These are phyloP conservation scores for Polietes domitor DNA, from an alignment of 2,888 invertebrate genomes.

Conservation along the genomic window DNA sequence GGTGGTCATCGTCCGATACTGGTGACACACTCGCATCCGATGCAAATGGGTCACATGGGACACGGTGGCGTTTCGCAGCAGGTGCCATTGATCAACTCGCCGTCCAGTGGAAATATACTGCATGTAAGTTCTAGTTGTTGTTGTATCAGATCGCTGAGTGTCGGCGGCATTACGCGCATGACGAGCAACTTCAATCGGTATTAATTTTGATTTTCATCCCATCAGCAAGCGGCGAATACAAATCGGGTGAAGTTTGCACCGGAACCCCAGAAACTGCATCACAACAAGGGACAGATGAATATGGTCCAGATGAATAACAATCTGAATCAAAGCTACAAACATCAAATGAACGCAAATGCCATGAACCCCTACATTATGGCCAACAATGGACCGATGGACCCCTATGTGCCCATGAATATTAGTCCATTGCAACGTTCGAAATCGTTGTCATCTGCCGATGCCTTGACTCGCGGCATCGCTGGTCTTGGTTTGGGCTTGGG, in stretches of 20 bases:
- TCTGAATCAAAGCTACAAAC: constrained; percentile 69
- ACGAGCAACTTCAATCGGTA: background rate
- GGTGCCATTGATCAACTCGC: constrained; percentile 83
- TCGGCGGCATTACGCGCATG: too few species aligned
- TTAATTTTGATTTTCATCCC: constrained; percentile 26
- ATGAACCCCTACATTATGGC: constrained; percentile 68
- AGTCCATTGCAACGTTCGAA: constrained; percentile 88
- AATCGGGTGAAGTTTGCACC: constrained; percentile 81
- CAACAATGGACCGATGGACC: constrained; percentile 71
- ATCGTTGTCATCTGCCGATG: constrained; percentile 90
- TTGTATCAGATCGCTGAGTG: too few species aligned
- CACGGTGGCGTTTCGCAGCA: constrained; percentile 74
- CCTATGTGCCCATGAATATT: constrained; percentile 73
- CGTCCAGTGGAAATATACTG: constrained; percentile 88
- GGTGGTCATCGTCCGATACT: constrained; percentile 78
- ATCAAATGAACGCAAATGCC: constrained; percentile 66
- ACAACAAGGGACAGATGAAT: constrained; percentile 70
- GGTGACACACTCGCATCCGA: constrained; percentile 79
- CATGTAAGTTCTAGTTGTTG: constrained; percentile 81
- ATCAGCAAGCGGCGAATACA: constrained; percentile 71
- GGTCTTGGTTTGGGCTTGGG: constrained; percentile 85
- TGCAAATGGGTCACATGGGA: constrained; percentile 74
- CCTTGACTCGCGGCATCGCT: constrained; percentile 85
- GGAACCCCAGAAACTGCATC: constrained; percentile 77
- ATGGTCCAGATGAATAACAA: constrained; percentile 69